Conservation (phyloP, 2,113 vertebrate genomes). For the Thamnaconus septentrionalis region DNA sequence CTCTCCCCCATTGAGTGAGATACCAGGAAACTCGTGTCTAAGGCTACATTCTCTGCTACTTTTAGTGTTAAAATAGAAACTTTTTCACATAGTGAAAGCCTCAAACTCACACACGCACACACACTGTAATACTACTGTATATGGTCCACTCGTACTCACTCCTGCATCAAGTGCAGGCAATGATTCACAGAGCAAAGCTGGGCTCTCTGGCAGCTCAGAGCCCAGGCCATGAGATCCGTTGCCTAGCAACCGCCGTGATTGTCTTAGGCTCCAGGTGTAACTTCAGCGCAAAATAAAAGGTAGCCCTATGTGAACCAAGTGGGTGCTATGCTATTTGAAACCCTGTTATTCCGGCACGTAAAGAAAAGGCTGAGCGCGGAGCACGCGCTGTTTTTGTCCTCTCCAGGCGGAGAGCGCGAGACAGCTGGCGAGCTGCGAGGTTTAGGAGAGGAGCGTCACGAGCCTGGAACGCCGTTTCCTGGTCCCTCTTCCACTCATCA, state of each 20-base stretch:
- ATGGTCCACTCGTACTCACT: constrained; percentile 21
- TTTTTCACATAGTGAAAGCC: neutral
- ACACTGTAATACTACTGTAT: neutral
- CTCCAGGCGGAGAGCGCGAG: constrained; percentile 16
- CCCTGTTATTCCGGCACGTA: constrained; percentile 39
- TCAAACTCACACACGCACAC: no score
- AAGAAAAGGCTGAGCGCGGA: constrained; percentile 27
- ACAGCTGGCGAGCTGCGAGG: constrained; percentile 30
- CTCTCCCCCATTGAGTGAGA: no score
- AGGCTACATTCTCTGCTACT: no score
- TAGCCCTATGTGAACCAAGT: constrained; percentile 53
- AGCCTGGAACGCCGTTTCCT: constrained; percentile 19
- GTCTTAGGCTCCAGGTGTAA: constrained; percentile 67
- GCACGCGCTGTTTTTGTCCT: constrained; percentile 31
- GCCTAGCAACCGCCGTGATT: constrained; percentile 73
- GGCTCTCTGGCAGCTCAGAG: constrained; percentile 33
- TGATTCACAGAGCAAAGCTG: constrained; percentile 54
- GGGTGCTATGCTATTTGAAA: constrained; percentile 40
- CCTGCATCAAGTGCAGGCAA: constrained; percentile 11
- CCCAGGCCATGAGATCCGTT: constrained; percentile 60
- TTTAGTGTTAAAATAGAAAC: constrained; percentile 3
- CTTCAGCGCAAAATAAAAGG: constrained; percentile 49
- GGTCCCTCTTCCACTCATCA: constrained; percentile 39
- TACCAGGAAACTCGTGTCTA: no score
- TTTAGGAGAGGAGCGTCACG: constrained; percentile 32